Evolutionary conservation across 2,888 invertebrate species (phyloP).

Genomic region (Aquatica leii): DNA sequence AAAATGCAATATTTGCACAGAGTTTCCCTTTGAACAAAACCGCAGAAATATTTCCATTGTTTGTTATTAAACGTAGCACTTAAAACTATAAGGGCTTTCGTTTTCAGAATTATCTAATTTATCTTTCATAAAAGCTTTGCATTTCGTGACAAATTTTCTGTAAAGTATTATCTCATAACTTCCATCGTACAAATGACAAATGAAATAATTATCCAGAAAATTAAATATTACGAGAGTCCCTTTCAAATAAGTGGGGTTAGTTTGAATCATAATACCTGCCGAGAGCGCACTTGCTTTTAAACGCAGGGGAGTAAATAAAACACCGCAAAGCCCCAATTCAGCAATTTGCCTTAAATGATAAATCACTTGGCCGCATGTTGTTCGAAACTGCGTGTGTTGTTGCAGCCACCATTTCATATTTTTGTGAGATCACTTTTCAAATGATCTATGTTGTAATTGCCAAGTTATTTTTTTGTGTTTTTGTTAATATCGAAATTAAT

Average conservation of each 20-base stretch:
- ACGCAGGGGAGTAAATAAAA: constrained; percentile 56
- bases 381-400: constrained; percentile 53
- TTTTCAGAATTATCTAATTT: constrained; percentile 25
- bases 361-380: constrained; percentile 60
- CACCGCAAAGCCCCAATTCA: constrained; percentile 60
- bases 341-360: constrained; percentile 61
- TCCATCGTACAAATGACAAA: constrained; percentile 21
- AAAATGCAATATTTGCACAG: constrained; percentile 25
- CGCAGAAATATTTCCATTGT: constrained; percentile 10
- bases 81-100: constrained; percentile 17
- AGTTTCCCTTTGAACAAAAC: constrained; percentile 1
- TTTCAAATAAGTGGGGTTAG: constrained; percentile 26
- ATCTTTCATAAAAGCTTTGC: constrained; percentile 15
- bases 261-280: constrained; percentile 32
- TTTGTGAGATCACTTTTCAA: too few relatives aligned
- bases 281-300: constrained; percentile 40
- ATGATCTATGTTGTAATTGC: constrained; percentile 31
- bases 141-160: constrained; percentile 21
- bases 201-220: constrained; percentile 32
- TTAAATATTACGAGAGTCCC: constrained; percentile 28
- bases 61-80: neutral
- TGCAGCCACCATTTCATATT: constrained; percentile 52
- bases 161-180: constrained; percentile 25
- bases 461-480: constrained; percentile 13
- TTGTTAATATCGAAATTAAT: too few relatives aligned